Conservation (phyloP, 2,113 vertebrate species). For the Charadrius vociferus region DNA sequence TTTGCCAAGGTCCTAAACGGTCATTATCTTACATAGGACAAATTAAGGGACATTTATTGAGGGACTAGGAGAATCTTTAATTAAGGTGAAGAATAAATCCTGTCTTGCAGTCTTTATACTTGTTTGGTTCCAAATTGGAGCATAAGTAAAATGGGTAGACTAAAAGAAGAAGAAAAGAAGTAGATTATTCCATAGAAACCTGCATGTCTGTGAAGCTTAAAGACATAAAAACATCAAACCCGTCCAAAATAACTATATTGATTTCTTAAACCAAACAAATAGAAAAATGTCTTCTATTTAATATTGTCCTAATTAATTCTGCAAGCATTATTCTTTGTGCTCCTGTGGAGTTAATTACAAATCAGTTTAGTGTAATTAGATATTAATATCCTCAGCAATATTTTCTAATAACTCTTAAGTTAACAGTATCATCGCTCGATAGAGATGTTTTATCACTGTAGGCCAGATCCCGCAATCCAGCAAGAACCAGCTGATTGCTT, state of each 20-base stretch:
- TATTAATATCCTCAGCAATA: slow-evolving; percentile 74
- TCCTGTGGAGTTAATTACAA: slow-evolving; percentile 73
- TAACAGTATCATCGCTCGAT: slow-evolving; percentile 45
- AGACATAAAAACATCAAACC: neutral
- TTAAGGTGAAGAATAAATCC: slow-evolving; percentile 45
- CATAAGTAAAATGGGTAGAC: neutral
- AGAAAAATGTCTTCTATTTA: slow-evolving; percentile 40
- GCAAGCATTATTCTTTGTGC: slow-evolving; percentile 56
- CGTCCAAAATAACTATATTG: neutral
- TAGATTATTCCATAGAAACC: neutral
- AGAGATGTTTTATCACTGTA: slow-evolving; percentile 54
- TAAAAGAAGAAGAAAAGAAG: neutral
- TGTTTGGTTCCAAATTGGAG: neutral
- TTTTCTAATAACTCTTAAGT: slow-evolving; percentile 74
- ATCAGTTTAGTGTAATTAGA: slow-evolving; percentile 77
- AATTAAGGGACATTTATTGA: slow-evolving; percentile 35
- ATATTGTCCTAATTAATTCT: slow-evolving; percentile 69
- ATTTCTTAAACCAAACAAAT: slow-evolving; percentile 59
- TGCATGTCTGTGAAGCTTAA: neutral
- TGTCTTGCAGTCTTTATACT: neutral
- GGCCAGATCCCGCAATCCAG: neutral
- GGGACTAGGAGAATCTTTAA: slow-evolving; percentile 18
- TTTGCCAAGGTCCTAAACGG: slow-evolving; percentile 40
- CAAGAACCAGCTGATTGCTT: neutral
- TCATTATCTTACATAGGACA: slow-evolving; percentile 49